A percentile compares a stretch with the other conserved stretches of the same genome.
phyloP scores from a whole-genome alignment of 1,140 invertebrate species.

The Pantala flavescens region DNA sequence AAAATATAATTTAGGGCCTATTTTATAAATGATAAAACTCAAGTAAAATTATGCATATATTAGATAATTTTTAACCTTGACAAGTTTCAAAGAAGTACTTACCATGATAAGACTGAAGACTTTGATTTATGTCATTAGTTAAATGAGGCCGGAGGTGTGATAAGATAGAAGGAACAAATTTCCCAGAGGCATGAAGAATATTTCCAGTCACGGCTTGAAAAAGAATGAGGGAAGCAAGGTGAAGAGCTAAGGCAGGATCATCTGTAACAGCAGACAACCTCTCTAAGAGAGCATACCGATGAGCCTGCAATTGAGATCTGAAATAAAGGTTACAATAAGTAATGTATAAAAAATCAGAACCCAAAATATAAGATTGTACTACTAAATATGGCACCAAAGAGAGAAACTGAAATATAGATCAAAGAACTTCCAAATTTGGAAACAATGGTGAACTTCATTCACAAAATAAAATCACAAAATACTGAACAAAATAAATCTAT shows the following conservation, averaged over 20 bases:
- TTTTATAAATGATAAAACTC: too few species aligned
- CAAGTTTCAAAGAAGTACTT: slow-evolving; percentile 22
- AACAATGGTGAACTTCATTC: too few species aligned
- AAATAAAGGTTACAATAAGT: slow-evolving; percentile 20
- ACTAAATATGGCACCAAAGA: too few species aligned
- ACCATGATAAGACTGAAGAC: slow-evolving; percentile 70
- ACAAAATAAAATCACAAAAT: not conserved
- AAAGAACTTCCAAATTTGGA: too few species aligned
- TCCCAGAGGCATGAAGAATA: slow-evolving; percentile 82
- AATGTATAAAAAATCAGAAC: slow-evolving; percentile 11
- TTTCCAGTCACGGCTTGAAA: slow-evolving; percentile 69
- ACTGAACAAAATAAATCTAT: too few species aligned
- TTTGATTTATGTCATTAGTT: slow-evolving; percentile 45
- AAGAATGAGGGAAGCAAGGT: slow-evolving; percentile 66
- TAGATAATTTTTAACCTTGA: too few species aligned
- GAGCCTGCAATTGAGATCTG: slow-evolving; percentile 56
- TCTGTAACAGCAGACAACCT: slow-evolving; percentile 53
- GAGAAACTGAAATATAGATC: too few species aligned
- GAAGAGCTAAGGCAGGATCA: slow-evolving; percentile 75
- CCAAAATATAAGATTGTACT: slow-evolving; percentile 13
- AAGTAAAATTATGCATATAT: too few species aligned
- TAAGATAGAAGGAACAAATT: slow-evolving; percentile 75
- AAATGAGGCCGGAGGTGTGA: slow-evolving; percentile 58
- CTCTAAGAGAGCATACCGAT: slow-evolving; percentile 68
- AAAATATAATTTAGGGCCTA: too few species aligned